Evolutionary conservation across 2,888 invertebrate genomes (phyloP).

Genomic region (Lucinisca nassula): DNA sequence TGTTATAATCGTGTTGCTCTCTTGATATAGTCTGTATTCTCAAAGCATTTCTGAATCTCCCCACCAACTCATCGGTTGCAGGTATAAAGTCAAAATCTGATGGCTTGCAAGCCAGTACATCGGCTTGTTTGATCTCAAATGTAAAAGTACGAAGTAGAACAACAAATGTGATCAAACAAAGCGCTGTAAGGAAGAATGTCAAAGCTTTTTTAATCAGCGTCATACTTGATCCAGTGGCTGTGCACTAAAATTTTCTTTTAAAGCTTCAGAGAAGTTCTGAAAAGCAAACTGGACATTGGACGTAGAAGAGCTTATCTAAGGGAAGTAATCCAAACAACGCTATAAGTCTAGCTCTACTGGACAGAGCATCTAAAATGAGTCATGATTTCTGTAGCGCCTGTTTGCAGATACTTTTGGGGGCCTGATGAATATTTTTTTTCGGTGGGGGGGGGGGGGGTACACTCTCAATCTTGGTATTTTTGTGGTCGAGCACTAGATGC

Average conservation of each 20-base stretch:
- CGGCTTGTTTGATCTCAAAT: slow-evolving; percentile 67
- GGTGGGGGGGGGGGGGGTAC: too few relatives aligned
- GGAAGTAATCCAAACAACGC: not conserved
- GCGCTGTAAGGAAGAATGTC: not conserved
- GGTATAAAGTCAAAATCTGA: slow-evolving; percentile 79
- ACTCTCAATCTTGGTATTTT: too few relatives aligned
- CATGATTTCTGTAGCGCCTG: too few relatives aligned
- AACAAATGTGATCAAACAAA: slow-evolving; percentile 46
- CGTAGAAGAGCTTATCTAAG: not conserved
- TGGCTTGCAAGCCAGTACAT: slow-evolving; percentile 70
- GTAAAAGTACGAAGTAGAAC: slow-evolving; percentile 76
- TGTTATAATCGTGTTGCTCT: slow-evolving; percentile 70
- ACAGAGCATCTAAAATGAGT: too few relatives aligned
- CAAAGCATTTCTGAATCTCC: slow-evolving; percentile 75
- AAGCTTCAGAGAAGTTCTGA: not conserved
- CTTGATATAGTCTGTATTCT: slow-evolving; percentile 76
- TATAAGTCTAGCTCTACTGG: too few relatives aligned
- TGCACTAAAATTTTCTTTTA: not conserved
- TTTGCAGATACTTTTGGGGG: too few relatives aligned
- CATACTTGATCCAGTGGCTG: not conserved
- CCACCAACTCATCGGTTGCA: slow-evolving; percentile 67
- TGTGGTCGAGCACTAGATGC: too few relatives aligned
- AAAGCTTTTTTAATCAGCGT: slow-evolving; percentile 14
- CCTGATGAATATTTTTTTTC: too few relatives aligned
- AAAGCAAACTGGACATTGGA: not conserved